Base-by-base conservation (phyloP, 2,113 vertebrate species). In the Illadopsis cleaveri region DNA sequence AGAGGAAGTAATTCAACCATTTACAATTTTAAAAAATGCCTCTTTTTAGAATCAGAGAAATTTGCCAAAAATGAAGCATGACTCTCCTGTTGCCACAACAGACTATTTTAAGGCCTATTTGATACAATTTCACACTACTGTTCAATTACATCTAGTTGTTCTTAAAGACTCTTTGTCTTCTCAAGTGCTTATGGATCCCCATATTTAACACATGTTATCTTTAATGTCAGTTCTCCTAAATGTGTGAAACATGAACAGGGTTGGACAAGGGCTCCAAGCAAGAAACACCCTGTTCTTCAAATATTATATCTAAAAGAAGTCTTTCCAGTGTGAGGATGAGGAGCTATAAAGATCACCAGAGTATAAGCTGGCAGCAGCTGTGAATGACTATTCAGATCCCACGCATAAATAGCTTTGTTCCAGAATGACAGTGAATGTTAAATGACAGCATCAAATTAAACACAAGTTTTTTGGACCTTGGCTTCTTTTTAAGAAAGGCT, bases 311-410 rank as follows among this genome's bases (percentile, higher is more conserved):
- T 94, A 83, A 95, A 94, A 95, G 64, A 91, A 82, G 58, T 44
- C 38, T 65, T 40, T 77, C 27, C 62, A 83, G 30, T 33, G 38
- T 78, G 62, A 88, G 57, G 50, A 54, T 66, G 37, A 95, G 56
- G 35, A 93, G 75, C 60, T 94, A 91, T 86, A 93, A 94, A 37
- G 73, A 91, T 64, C 90, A 81, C 28, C 56, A 64, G 45, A 20
- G 11, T 79, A 42, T 94, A 92, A 94, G 25, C 73, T 77, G 71
- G 61, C 60, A 89, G 90, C 96, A 96, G 95, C 96, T 96, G 94
- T 65, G 83, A 93, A 75, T 0, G 3, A 80, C 81, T 96, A 94
- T 96, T 96, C 93, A 92, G 68, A 33, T 86, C 51, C 45, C 40
- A 58, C 0, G 0, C 4, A 7, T 60, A 94, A 94, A 96, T 90